phyloP scores from a whole-genome alignment of 2,113 vertebrate species.

The Dasyurus viverrinus region DNA sequence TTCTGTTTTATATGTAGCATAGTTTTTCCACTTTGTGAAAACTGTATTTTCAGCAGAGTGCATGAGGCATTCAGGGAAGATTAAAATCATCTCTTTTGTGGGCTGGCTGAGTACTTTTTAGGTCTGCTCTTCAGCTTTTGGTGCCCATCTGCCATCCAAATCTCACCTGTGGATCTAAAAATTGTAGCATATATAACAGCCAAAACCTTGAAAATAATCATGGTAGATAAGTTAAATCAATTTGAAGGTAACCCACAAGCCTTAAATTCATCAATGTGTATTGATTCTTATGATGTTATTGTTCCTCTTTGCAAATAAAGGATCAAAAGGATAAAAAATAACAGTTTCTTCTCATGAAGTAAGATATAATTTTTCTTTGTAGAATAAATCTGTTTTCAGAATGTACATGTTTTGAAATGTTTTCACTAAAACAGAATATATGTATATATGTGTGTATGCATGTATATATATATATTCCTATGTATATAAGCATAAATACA shows the following conservation, averaged over 20 bases:
- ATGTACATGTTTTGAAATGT: not conserved
- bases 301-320: no score
- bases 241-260: no score
- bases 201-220: not conserved
- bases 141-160: not conserved
- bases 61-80: not conserved
- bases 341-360: no score
- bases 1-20: not conserved
- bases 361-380: no score
- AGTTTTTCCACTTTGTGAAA: not conserved
- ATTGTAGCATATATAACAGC: not conserved
- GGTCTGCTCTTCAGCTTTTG: not conserved
- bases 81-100: not conserved
- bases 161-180: not conserved
- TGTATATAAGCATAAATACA: not conserved
- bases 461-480: no score
- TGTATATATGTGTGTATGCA: fast-evolving
- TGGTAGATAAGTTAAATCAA: no score
- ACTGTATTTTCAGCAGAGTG: not conserved
- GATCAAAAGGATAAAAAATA: no score
- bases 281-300: no score
- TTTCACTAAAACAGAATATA: no score
- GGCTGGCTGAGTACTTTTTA: not conserved
- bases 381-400: not conserved
- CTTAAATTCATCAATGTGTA: no score